A percentile compares a stretch with the other conserved stretches of the same genome.
Evolutionary conservation across 1,140 invertebrate genomes (phyloP).

Genomic region (Araneus ventricosus): DNA sequence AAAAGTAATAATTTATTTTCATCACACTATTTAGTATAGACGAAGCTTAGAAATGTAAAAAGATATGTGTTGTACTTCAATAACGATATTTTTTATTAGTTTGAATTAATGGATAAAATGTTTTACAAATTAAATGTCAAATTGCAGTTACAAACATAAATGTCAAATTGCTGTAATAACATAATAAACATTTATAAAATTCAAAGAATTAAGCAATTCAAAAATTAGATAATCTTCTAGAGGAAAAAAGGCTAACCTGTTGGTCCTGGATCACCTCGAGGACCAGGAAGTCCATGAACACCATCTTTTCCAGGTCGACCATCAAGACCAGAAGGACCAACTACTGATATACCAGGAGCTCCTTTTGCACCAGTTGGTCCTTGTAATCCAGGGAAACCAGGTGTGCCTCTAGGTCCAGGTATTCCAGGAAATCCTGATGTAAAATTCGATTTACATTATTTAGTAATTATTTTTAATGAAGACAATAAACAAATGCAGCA

Average conservation of each 20-base stretch:
- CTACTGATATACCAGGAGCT: slow-evolving; percentile 81
- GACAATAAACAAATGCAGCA: background rate
- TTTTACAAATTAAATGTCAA: too few species aligned
- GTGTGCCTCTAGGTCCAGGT: slow-evolving; percentile 65
- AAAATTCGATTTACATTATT: background rate
- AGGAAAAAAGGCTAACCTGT: slow-evolving; percentile 71
- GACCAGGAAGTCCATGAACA: slow-evolving; percentile 75
- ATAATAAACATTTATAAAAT: too few species aligned
- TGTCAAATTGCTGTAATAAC: too few species aligned
- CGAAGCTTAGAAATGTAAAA: too few species aligned
- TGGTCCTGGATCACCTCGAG: slow-evolving; percentile 74
- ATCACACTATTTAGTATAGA: too few species aligned
- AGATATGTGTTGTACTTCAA: too few species aligned
- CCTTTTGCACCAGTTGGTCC: slow-evolving; percentile 84
- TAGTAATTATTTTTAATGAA: background rate
- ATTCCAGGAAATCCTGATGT: slow-evolving; percentile 75
- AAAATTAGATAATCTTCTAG: too few species aligned
- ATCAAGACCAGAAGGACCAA: slow-evolving; percentile 78
- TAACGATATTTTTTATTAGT: too few species aligned
- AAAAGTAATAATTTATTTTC: too few species aligned
- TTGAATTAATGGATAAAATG: too few species aligned
- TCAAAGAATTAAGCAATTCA: too few species aligned
- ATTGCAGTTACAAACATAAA: too few species aligned
- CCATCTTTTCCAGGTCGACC: slow-evolving; percentile 79
- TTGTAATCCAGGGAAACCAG: slow-evolving; percentile 74